Evolutionary conservation across 2,888 invertebrate species (phyloP).

Genomic region (Torymus aiolomorphi): DNA sequence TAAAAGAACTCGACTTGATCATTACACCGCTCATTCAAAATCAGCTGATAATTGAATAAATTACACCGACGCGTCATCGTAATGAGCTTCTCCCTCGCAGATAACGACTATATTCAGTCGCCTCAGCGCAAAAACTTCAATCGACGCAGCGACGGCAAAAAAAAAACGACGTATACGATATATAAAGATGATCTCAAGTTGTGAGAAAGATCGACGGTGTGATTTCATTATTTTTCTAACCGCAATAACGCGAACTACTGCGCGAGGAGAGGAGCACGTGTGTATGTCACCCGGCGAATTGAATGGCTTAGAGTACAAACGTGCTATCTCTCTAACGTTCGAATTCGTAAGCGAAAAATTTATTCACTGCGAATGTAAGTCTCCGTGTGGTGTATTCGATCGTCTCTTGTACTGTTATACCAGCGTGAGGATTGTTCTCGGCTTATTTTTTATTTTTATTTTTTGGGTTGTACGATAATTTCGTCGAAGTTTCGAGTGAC

Average conservation of each 20-base stretch:
- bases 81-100: too few relatives aligned
- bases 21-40: too few relatives aligned
- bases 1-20: too few relatives aligned
- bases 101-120: background rate
- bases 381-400: background rate
- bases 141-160: background rate
- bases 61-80: too few relatives aligned
- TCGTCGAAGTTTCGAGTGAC: too few relatives aligned
- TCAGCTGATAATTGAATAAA: too few relatives aligned
- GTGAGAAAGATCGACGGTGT: constrained; percentile 3
- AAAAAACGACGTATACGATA: background rate
- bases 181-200: constrained; percentile 11
- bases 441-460: background rate
- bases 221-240: constrained; percentile 47
- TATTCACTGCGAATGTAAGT: constrained; percentile 15
- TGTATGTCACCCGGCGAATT: constrained; percentile 5
- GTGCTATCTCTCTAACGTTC: constrained; percentile 43
- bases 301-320: constrained; percentile 37
- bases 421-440: background rate
- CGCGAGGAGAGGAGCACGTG: constrained; percentile 26
- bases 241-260: constrained; percentile 42
- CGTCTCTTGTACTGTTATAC: background rate
- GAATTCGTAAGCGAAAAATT: constrained; percentile 38
- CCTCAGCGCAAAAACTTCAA: background rate
- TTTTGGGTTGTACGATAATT: background rate